phyloP scores from a whole-genome alignment of 2,797 vertebrate genomes.

The Anas georgica region DNA sequence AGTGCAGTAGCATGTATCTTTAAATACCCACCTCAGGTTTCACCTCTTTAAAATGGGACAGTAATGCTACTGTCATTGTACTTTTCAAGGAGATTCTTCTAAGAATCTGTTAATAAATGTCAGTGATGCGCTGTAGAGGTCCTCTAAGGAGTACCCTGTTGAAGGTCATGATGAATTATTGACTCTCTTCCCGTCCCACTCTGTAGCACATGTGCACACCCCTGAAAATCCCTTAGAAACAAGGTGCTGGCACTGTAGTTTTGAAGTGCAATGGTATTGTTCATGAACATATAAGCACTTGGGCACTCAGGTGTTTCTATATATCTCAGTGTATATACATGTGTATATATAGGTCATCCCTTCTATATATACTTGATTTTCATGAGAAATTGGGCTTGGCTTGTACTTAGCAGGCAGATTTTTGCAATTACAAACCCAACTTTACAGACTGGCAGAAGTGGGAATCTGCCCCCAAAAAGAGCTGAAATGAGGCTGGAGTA shows the following conservation, averaged over 20 bases:
- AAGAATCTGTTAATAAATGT: constrained; percentile 34
- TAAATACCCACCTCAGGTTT: constrained; percentile 30
- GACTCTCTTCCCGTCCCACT: not conserved
- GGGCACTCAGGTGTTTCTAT: not conserved
- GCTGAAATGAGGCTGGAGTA: not conserved
- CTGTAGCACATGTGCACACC: not conserved
- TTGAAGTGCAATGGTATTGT: not conserved
- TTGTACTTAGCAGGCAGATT: not conserved
- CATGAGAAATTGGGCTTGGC: not conserved
- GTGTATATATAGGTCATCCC: too few species aligned
- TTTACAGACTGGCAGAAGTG: not conserved
- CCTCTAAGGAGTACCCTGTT: not conserved
- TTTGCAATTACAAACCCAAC: not conserved
- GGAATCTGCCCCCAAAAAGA: not conserved
- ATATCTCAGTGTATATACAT: not conserved
- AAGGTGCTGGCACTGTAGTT: not conserved
- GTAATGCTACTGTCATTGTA: constrained; percentile 5
- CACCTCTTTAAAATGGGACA: constrained; percentile 24
- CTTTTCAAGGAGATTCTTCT: constrained; percentile 20
- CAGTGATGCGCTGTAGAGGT: not conserved
- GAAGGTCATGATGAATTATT: constrained; percentile 15
- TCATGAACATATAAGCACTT: not conserved
- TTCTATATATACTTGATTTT: not conserved
- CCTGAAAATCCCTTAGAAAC: not conserved
- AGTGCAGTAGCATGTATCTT: not conserved